These are phyloP conservation scores for Ceratosolen fusciceps DNA, from an alignment of 1,140 invertebrate genomes.

Conservation along the genomic window DNA sequence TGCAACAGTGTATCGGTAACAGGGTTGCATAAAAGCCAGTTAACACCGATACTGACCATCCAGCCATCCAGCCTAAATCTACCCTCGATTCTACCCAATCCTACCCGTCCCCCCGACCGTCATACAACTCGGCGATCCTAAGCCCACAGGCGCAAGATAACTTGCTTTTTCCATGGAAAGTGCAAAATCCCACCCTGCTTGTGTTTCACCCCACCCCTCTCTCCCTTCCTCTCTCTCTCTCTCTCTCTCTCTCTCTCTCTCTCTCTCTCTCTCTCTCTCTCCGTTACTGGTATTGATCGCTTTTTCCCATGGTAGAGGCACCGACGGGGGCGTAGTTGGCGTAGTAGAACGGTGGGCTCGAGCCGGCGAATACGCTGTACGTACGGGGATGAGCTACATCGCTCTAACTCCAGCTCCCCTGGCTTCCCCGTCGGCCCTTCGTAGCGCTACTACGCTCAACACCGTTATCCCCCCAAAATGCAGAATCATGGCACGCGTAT, in stretches of 20 bases:
- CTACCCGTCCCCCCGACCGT: not conserved
- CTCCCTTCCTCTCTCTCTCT: not conserved
- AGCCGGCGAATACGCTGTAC: conserved; percentile 54
- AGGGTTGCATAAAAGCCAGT: not conserved
- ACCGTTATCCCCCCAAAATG: too few species aligned
- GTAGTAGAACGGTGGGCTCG: not conserved
- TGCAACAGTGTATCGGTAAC: not conserved
- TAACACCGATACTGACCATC: not conserved
- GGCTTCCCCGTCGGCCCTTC: conserved; percentile 44
- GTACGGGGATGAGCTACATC: not conserved
- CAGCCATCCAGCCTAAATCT: not conserved
- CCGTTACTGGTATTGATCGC: conserved; percentile 61
- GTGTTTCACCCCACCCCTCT: not conserved
- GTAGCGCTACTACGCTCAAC: conserved; percentile 30
- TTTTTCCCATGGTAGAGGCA: conserved; percentile 53
- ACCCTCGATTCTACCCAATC: not conserved
- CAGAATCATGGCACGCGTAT: too few species aligned
- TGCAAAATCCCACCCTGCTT: not conserved
- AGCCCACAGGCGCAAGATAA: not conserved
- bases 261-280: not conserved
- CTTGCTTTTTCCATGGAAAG: not conserved
- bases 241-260: not conserved
- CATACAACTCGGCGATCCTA: not conserved
- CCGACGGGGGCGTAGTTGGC: conserved; percentile 61
- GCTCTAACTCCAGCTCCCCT: not conserved